These are phyloP conservation scores for Irena cyanogastra DNA, from an alignment of 2,113 vertebrate species.

Conservation along the genomic window DNA sequence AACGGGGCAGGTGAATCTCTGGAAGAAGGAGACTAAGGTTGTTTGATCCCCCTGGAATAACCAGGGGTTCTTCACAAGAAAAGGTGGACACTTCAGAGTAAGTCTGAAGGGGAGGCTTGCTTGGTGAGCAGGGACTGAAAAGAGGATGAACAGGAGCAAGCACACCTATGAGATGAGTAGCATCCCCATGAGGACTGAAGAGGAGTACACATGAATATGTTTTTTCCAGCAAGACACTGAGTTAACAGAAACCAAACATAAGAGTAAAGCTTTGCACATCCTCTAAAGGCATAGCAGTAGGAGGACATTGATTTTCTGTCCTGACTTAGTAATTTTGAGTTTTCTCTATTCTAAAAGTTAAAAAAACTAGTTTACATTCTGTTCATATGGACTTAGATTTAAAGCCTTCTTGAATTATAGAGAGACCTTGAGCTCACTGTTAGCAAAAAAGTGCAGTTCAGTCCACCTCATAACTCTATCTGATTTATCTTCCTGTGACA, in stretches of 20 bases:
- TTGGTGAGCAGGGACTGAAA: background rate
- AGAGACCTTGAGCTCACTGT: background rate
- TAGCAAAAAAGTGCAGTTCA: background rate
- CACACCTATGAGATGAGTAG: background rate
- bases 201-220: rapidly evolving
- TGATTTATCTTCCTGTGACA: background rate
- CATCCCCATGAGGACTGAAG: background rate
- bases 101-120: background rate
- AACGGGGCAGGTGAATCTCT: background rate
- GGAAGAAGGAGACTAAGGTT: background rate
- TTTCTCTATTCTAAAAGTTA: background rate
- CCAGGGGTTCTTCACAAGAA: background rate
- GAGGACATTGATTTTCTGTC: background rate
- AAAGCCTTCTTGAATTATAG: background rate
- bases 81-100: background rate
- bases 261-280: background rate
- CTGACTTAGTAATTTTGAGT: background rate
- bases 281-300: background rate
- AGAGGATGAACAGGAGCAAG: background rate
- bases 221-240: background rate
- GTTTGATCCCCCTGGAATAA: background rate
- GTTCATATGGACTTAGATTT: background rate
- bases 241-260: background rate
- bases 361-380: background rate
- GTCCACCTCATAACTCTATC: background rate